These are phyloP conservation scores for Trachymyrmex septentrionalis DNA, from an alignment of 1,140 invertebrate genomes.

Conservation along the genomic window DNA sequence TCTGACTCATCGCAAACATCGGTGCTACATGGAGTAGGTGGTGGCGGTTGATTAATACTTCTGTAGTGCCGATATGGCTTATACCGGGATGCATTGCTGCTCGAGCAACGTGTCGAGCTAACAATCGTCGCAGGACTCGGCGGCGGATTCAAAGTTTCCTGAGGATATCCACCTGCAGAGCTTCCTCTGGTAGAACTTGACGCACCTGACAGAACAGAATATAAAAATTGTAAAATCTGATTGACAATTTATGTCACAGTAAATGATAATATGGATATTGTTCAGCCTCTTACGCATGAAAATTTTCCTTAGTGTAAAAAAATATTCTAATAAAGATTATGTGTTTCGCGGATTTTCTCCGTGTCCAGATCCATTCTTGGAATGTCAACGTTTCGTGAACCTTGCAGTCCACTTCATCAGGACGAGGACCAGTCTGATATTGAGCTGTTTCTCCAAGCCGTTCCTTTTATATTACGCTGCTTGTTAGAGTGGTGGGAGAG, in stretches of 20 bases:
- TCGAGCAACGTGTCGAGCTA: constrained; percentile 87
- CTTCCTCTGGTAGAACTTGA: constrained; percentile 91
- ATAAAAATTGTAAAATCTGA: background rate
- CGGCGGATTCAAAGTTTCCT: constrained; percentile 95
- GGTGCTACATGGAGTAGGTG: constrained; percentile 97
- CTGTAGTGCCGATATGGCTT: constrained; percentile 92
- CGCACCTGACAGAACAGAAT: constrained; percentile 86
- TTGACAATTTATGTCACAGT: background rate
- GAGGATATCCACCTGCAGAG: constrained; percentile 89
- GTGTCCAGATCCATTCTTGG: no score
- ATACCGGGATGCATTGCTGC: constrained; percentile 88
- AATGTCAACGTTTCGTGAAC: no score
- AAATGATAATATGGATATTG: background rate
- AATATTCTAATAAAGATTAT: background rate
- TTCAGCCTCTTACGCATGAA: background rate
- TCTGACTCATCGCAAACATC: constrained; percentile 97
- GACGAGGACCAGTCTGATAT: no score
- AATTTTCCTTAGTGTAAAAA: background rate
- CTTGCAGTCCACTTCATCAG: no score
- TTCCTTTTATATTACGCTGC: no score
- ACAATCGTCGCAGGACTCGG: constrained; percentile 94
- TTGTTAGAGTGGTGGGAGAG: no score
- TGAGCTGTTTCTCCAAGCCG: no score
- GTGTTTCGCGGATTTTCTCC: no score
- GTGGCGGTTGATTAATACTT: constrained; percentile 94